Evolutionary conservation across 2,797 vertebrate genomes (phyloP), one percentile per base, ranked within the genome.

Genomic region (Oreortyx pictus): DNA sequence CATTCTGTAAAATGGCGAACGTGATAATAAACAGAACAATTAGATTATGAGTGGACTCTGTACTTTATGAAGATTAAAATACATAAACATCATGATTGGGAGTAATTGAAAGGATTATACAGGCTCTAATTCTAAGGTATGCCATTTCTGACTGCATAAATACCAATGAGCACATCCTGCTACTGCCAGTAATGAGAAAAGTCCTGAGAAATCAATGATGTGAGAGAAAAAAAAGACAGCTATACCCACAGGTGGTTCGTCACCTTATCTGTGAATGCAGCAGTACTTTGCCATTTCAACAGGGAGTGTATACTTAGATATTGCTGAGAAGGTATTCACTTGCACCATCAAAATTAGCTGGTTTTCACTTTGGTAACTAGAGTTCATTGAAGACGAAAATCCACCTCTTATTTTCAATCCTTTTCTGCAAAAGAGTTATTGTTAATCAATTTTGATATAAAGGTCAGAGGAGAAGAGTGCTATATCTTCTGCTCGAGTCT

Each of bases 391-490:
- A 88, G 82, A 92, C 77, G 77, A 86, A 62, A 43, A 71, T 84
- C 64, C 89, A 91, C 88, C 61, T 89, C 74, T 84, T 80, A 74
- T 44, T 95, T 93, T 94, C 85, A 96, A 46, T 91, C 87, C 43
- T 91, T 88, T 95, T 91, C 84, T 90, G 86, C 47, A 89, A 77
- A 92, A 72, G 79, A 90, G 72, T 89, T 94, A 93, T 87, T 90
- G 88, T 85, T 94, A 96, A 96, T 92, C 90, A 77, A 80, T 96
- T 94, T 89, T 88, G 82, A 90, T 93, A 91, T 93, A 93, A 94
- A 89, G 89, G 85, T 94, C 93, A 95, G 56, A 88, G 89, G 89
- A 91, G 81, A 93, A 85, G 82, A 91, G 62, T 67, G 68, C 15
- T 90, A 5, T 61, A 57, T 88, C 80, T 94, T 89, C 74, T 88